These are phyloP conservation scores for Panthera tigris DNA, from an alignment of 2,113 vertebrate genomes.

Conservation along the genomic window DNA sequence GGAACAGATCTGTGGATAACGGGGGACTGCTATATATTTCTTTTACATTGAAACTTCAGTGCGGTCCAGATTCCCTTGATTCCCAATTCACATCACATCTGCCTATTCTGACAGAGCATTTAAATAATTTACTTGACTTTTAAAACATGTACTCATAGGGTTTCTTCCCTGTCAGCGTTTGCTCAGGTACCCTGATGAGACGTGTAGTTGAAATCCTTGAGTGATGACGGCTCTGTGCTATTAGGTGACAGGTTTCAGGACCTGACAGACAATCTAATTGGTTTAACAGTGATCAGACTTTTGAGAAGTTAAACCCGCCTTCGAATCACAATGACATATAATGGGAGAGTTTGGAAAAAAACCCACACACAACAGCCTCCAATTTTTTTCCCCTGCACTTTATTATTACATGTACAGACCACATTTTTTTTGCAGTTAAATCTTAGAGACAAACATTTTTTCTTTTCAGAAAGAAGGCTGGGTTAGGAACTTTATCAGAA, in stretches of 20 bases:
- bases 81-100: neutral
- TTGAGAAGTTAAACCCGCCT: conserved; percentile 36
- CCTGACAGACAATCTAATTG: neutral
- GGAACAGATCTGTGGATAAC: neutral
- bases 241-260: neutral
- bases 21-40: neutral
- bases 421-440: neutral
- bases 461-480: neutral
- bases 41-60: neutral
- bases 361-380: neutral
- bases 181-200: neutral
- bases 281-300: neutral
- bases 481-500: conserved; percentile 1
- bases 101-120: neutral
- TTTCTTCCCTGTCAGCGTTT: conserved; percentile 25
- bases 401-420: neutral
- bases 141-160: neutral
- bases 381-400: neutral
- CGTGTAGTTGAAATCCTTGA: neutral
- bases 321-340: conserved; percentile 19
- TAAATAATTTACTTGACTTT: conserved; percentile 4
- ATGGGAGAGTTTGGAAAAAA: neutral
- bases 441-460: neutral
- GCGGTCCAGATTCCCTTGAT: neutral
- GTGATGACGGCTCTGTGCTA: neutral